Conservation (phyloP, 2,797 vertebrate species). For the Poecilia wingei region DNA sequence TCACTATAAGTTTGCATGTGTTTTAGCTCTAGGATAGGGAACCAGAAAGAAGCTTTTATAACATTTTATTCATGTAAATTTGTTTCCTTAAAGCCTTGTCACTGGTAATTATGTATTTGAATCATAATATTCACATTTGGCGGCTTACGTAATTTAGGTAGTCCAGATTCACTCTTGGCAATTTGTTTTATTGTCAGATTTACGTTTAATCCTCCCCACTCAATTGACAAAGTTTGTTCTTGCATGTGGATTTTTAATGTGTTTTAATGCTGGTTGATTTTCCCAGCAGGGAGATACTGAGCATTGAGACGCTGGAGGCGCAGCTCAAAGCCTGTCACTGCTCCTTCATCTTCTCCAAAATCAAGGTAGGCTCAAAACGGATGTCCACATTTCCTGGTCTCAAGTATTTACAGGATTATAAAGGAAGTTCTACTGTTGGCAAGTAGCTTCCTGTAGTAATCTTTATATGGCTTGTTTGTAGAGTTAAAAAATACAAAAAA, state of each 20-base stretch:
- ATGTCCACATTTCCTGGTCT: not conserved
- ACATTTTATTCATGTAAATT: not conserved
- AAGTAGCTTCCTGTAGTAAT: not conserved
- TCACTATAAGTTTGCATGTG: not conserved
- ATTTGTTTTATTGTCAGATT: not conserved
- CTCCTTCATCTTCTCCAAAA: conserved; percentile 92
- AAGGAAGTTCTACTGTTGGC: not conserved
- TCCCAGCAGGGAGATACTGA: conserved; percentile 84
- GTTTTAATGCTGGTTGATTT: conserved; percentile 37
- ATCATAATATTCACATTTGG: not conserved
- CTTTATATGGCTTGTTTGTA: not conserved
- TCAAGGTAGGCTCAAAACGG: conserved; percentile 84
- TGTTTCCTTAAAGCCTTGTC: not conserved
- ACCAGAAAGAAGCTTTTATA: not conserved
- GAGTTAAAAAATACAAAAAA: not conserved
- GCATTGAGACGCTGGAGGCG: conserved; percentile 91
- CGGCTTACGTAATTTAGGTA: not conserved
- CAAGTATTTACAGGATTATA: not conserved
- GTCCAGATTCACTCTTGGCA: not conserved
- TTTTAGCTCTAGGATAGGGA: not conserved
- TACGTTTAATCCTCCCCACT: not conserved
- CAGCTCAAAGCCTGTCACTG: conserved; percentile 96
- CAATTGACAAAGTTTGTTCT: not conserved
- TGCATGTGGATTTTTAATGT: not conserved
- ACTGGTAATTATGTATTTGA: not conserved